Percentiles rank a stretch among this genome's conserved stretches.
These are phyloP conservation scores for Oryctolagus cuniculus DNA, from an alignment of 2,113 vertebrate genomes.

Conservation along the genomic window DNA sequence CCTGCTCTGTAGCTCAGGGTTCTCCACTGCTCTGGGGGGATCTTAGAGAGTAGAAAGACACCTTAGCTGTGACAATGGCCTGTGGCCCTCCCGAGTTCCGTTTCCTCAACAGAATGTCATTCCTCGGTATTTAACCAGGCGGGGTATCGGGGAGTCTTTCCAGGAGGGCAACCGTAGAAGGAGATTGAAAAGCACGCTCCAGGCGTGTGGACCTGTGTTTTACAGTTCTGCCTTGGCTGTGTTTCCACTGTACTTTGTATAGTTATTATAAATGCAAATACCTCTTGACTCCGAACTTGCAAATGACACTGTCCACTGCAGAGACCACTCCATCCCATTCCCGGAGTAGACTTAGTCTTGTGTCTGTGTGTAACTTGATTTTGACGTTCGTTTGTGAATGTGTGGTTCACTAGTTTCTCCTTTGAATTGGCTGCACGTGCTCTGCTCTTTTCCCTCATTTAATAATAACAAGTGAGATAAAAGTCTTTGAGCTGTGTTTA, in stretches of 20 bases:
- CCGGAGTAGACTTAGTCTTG: neutral
- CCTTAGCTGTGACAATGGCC: neutral
- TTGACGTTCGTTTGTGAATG: neutral
- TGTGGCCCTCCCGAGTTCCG: neutral
- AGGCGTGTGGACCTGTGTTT: neutral
- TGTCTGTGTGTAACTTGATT: neutral
- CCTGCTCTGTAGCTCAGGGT: neutral
- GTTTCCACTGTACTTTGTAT: neutral
- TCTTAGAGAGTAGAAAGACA: neutral
- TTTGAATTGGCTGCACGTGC: neutral
- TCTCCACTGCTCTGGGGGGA: neutral
- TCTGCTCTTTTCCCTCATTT: neutral
- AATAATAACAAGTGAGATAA: slow-evolving; percentile 19
- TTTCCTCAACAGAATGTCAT: neutral
- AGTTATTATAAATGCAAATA: neutral
- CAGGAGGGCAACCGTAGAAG: neutral
- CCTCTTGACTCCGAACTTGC: neutral
- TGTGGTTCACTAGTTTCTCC: slow-evolving; percentile 17
- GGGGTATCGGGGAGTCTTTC: neutral
- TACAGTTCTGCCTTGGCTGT: too few relatives aligned
- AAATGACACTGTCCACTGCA: neutral
- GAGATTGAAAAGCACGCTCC: neutral
- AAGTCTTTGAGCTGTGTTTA: neutral
- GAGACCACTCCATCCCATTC: neutral
- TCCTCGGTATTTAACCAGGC: slow-evolving; percentile 10